Evolutionary conservation across 1,140 invertebrate species (phyloP), one percentile per base, ranked within the genome.

Genomic region (Gryon sp.): DNA sequence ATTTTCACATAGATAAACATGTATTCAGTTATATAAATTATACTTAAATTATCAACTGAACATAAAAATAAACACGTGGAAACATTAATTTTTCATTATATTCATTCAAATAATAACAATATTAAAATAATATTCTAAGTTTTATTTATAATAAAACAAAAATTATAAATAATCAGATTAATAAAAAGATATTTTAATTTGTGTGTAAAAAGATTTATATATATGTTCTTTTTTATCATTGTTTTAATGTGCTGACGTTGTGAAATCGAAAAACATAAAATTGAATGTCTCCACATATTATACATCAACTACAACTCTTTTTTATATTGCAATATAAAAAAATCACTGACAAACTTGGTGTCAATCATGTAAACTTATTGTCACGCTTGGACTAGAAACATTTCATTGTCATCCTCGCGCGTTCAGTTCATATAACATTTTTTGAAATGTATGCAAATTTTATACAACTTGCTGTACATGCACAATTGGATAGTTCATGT

Each of bases 311-410:
- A 48, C 4, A 5, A 9, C 11, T 11, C 16, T 15, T 24, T 48
- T 57, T 68, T 8, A 22, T 69, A 69, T 69, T 69, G 65, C 53
- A 69, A 69, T 57, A 30, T 48, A 30, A 69, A 68, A 68, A 6
- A 20, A 46, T 55, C 30, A 73, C 40, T 34, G 48, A 62, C 26
- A 28, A 18, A 38, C 24, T 57, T 63, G 20, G 9, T 50, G 32
- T 57, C 34, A 63, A 57, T 57, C 48, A 48, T 63, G 28, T 28
- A 65, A 65, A 30, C 43, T 73, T 74, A 74, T 74, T 65, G 69
- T 59, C 69, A 65, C 69, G 69, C 60, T 73, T 65, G 69, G 69
- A 73, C 60, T 73, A 65, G 69, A 73, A 38, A 26, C n/a, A 32
- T 19, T 36, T 57, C 28, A 26, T 41, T 30, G 28, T 59, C 41